phyloP scores from a whole-genome alignment of 2,888 invertebrate genomes.

The Psylliodes chrysocephalus region DNA sequence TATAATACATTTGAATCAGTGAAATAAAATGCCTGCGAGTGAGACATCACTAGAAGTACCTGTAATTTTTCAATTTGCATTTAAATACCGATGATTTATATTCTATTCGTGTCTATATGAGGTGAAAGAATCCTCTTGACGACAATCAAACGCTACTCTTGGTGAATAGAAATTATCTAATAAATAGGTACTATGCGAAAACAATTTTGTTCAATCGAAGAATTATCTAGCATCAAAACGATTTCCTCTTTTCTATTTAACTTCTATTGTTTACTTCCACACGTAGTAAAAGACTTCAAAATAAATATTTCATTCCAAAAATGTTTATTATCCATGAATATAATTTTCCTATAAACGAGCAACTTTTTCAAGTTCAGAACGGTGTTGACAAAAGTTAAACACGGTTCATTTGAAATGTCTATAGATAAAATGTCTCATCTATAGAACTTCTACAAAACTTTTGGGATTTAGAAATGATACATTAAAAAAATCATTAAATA shows the following conservation, averaged over 20 bases:
- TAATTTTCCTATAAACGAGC: too few species aligned
- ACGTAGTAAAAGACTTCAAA: too few species aligned
- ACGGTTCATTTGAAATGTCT: too few species aligned
- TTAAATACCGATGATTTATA: conserved; percentile 40
- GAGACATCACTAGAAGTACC: conserved; percentile 38
- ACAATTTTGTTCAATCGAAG: conserved; percentile 34
- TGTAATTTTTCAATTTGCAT: conserved; percentile 39
- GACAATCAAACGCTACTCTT: conserved; percentile 44
- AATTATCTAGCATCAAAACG: conserved; percentile 19
- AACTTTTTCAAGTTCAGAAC: too few species aligned
- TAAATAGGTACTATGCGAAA: conserved; percentile 38
- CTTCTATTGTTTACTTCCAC: too few species aligned
- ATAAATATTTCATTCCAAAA: too few species aligned
- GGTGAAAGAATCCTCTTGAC: conserved; percentile 47
- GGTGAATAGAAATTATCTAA: conserved; percentile 39
- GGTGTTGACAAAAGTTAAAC: too few species aligned
- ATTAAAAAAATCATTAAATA: too few species aligned
- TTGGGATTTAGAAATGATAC: too few species aligned
- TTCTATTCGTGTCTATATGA: conserved; percentile 38
- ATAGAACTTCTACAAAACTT: too few species aligned
- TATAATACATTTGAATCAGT: conserved; percentile 32
- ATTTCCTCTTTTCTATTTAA: not conserved
- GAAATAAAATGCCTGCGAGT: conserved; percentile 30
- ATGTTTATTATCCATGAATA: too few species aligned
- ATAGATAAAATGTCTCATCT: too few species aligned